Conservation (phyloP, 2,888 invertebrate genomes). For the Xanthia togata region DNA sequence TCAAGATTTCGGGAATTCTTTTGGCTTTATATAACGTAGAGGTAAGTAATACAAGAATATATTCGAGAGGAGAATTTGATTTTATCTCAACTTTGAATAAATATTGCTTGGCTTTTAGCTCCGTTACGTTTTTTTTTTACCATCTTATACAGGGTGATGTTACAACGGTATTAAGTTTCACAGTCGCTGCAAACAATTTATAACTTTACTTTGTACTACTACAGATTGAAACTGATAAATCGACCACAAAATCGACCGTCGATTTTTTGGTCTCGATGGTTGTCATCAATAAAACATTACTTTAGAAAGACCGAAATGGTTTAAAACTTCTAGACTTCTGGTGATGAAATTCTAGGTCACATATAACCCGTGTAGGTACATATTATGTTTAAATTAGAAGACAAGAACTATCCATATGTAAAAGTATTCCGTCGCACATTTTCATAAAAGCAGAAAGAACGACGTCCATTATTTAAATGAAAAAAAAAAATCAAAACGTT, state of each 20-base stretch:
- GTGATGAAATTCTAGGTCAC: too few species aligned
- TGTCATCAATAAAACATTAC: neutral
- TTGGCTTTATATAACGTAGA: constrained; percentile 13
- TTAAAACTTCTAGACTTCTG: neutral
- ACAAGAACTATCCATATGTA: neutral
- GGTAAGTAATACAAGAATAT: constrained; percentile 9
- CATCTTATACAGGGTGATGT: neutral
- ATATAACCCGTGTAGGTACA: neutral
- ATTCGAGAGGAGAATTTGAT: constrained; percentile 25
- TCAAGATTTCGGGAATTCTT: constrained; percentile 32
- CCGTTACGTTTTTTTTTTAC: neutral
- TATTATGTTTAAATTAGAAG: neutral
- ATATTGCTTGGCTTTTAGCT: neutral
- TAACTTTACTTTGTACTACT: constrained; percentile 12
- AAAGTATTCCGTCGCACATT: neutral
- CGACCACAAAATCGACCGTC: neutral
- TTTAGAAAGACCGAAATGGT: neutral
- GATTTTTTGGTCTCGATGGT: neutral
- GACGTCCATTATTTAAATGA: neutral
- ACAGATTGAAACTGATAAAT: constrained; percentile 15
- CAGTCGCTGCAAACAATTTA: constrained; percentile 8
- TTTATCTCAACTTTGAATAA: constrained; percentile 2
- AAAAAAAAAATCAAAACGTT: neutral
- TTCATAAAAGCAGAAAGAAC: neutral
- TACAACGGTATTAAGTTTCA: constrained; percentile 38